Percentiles rank a stretch among this genome's conserved stretches.
These are phyloP conservation scores for Apolygus lucorum DNA, from an alignment of 1,140 invertebrate species.

Conservation along the genomic window DNA sequence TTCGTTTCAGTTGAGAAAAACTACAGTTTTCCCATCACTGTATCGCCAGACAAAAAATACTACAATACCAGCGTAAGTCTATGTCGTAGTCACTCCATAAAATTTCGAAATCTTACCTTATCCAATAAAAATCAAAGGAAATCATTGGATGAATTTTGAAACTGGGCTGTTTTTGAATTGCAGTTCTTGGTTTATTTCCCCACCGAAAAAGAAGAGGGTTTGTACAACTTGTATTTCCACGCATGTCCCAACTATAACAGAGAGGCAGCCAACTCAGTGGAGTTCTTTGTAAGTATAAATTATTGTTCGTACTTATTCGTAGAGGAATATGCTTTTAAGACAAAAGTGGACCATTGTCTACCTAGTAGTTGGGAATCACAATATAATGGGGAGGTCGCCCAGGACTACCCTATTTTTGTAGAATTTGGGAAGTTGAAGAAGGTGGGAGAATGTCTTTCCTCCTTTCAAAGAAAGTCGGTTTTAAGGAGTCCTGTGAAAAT, in stretches of 20 bases:
- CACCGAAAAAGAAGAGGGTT: constrained; percentile 70
- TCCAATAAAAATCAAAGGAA: constrained; percentile 17
- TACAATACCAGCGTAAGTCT: constrained; percentile 49
- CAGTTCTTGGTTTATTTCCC: constrained; percentile 78
- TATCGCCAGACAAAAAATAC: constrained; percentile 31
- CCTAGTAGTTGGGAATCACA: no score
- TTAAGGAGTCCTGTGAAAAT: no score
- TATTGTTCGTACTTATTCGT: no score
- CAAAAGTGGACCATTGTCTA: no score
- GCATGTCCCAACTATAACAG: constrained; percentile 71
- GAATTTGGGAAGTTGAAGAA: no score
- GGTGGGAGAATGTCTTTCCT: no score
- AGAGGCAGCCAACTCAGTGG: constrained; percentile 42
- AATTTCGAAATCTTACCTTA: not conserved
- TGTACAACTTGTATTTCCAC: constrained; percentile 94
- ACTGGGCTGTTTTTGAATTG: no score
- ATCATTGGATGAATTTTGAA: no score
- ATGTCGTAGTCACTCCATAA: not conserved
- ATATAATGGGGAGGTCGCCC: no score
- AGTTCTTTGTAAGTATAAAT: constrained; percentile 51
- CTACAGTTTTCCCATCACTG: not conserved
- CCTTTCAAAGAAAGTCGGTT: no score
- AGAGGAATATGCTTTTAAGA: no score
- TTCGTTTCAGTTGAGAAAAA: not conserved
- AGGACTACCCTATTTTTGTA: no score